phyloP scores from a whole-genome alignment of 2,797 vertebrate species.

The Hypotaenidia philippensis region DNA sequence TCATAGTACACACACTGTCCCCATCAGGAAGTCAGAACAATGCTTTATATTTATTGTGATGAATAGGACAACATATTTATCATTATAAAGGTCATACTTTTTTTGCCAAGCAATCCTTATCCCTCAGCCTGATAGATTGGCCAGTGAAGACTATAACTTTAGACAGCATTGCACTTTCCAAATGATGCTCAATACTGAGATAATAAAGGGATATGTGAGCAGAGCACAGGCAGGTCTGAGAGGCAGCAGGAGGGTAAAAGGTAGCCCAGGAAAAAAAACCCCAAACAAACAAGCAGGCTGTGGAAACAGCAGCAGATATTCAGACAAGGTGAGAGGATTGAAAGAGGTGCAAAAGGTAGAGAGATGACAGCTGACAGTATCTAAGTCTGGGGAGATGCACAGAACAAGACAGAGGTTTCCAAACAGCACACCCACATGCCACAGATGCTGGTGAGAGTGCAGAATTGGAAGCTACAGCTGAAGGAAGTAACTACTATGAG shows the following conservation, averaged over 20 bases:
- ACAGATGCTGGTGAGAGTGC: neutral
- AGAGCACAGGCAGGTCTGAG: neutral
- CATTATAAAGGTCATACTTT: conserved; percentile 44
- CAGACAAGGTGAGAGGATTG: neutral
- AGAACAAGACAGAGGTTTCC: neutral
- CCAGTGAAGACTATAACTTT: neutral
- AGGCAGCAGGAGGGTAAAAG: neutral
- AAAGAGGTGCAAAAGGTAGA: neutral
- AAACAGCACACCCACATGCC: neutral
- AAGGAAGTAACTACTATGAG: neutral
- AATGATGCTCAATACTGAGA: neutral
- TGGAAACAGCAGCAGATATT: neutral
- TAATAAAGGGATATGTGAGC: neutral
- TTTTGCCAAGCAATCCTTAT: conserved; percentile 20
- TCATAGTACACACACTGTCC: neutral
- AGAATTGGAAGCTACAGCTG: neutral
- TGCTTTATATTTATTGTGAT: conserved; percentile 11
- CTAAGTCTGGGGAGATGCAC: neutral
- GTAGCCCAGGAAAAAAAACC: neutral
- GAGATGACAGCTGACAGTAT: neutral
- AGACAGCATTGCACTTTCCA: neutral
- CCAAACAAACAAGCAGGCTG: neutral
- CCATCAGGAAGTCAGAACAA: neutral
- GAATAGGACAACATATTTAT: conserved; percentile 27
- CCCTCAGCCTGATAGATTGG: conserved; percentile 1